phyloP scores from a whole-genome alignment of 2,113 vertebrate genomes.

The Podarcis cretensis region DNA sequence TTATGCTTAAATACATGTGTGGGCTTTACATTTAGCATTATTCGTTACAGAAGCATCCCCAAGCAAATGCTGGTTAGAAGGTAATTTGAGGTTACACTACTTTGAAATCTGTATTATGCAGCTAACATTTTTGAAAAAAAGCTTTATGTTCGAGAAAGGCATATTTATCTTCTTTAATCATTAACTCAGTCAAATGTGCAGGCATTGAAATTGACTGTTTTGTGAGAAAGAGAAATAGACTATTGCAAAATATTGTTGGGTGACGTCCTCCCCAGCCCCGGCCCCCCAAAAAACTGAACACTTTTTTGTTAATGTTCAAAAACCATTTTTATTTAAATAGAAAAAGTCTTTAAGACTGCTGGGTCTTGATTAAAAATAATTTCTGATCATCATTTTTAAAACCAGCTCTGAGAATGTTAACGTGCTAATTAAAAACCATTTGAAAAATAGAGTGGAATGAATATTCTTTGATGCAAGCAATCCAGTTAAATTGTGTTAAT shows the following conservation, averaged over 20 bases:
- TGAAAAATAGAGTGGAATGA: slow-evolving; percentile 6
- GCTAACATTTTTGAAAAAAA: neutral
- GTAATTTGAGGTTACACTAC: slow-evolving; percentile 46
- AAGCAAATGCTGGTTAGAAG: slow-evolving; percentile 30
- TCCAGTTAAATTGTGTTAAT: neutral
- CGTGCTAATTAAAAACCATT: slow-evolving; percentile 8
- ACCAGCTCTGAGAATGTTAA: neutral
- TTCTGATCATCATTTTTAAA: slow-evolving; percentile 27
- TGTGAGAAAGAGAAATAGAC: neutral
- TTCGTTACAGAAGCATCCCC: slow-evolving; percentile 26
- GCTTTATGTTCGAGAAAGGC: neutral
- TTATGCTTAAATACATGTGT: slow-evolving; percentile 49
- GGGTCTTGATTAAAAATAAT: slow-evolving; percentile 8
- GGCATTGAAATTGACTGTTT: neutral
- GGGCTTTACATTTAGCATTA: slow-evolving; percentile 31
- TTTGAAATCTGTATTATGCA: slow-evolving; percentile 24
- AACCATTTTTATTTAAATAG: slow-evolving; percentile 5
- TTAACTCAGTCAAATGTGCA: slow-evolving; percentile 34
- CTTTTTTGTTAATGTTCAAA: slow-evolving; percentile 4
- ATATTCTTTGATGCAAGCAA: neutral
- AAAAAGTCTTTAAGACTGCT: slow-evolving; percentile 16
- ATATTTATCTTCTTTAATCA: slow-evolving; percentile 44
- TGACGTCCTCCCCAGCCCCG: fast-evolving
- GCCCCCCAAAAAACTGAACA: neutral
- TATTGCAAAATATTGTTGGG: slow-evolving; percentile 12